Conservation (phyloP, 2,888 invertebrate genomes). For the Aromia moschata region DNA sequence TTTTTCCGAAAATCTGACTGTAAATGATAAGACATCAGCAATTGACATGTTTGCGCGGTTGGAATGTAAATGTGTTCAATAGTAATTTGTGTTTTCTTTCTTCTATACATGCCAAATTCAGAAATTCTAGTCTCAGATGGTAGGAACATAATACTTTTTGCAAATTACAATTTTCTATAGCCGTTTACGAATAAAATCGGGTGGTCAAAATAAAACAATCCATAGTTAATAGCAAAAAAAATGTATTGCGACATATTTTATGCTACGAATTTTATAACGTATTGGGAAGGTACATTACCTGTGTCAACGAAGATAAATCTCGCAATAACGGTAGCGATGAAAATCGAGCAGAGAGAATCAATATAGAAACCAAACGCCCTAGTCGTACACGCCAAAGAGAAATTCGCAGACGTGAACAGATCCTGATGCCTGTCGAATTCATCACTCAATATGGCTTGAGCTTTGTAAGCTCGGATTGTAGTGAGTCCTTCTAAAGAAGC, state of each 20-base stretch:
- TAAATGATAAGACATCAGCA: too few species aligned
- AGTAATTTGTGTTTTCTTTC: too few species aligned
- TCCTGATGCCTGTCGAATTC: constrained; percentile 60
- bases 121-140: too few species aligned
- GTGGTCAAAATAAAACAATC: too few species aligned
- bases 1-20: too few species aligned
- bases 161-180: too few species aligned
- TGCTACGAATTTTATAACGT: neutral
- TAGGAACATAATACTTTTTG: too few species aligned
- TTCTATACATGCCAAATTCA: too few species aligned
- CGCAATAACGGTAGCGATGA: constrained; percentile 44
- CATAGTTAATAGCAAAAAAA: constrained; percentile 30
- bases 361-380: constrained; percentile 56
- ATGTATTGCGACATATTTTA: too few species aligned
- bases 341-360: constrained; percentile 49
- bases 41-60: too few species aligned
- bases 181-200: too few species aligned
- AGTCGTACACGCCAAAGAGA: constrained; percentile 50
- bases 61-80: too few species aligned
- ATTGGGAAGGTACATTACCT: constrained; percentile 34
- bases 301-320: constrained; percentile 45
- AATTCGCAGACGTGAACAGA: constrained; percentile 56
- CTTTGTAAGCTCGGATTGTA: constrained; percentile 58
- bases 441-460: constrained; percentile 51
- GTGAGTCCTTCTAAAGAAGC: constrained; percentile 59